phyloP scores from a whole-genome alignment of 1,140 invertebrate species.

The Drosophila novamexicana region DNA sequence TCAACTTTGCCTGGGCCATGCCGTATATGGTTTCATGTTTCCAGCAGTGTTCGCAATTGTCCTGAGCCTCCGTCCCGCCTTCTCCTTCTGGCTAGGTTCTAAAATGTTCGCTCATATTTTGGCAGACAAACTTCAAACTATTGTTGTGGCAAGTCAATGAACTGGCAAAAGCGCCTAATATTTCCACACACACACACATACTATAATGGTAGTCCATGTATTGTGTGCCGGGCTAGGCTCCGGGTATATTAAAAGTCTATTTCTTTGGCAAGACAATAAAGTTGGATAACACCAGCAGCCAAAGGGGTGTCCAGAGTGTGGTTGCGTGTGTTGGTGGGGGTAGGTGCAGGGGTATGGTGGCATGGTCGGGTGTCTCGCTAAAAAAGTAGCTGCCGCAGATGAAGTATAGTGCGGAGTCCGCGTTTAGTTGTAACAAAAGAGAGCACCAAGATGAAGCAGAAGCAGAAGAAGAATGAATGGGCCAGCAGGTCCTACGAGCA shows the following conservation, averaged over 20 bases:
- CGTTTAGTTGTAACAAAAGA: conserved; percentile 58
- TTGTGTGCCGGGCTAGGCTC: conserved; percentile 51
- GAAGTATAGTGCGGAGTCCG: conserved; percentile 36
- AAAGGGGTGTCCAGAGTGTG: not conserved
- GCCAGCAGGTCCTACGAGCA: conserved; percentile 5
- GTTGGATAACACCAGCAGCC: conserved; percentile 49
- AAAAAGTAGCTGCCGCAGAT: conserved; percentile 34
- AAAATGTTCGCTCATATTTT: conserved; percentile 60
- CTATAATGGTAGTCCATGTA: conserved; percentile 6
- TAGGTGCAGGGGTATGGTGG: conserved; percentile 9
- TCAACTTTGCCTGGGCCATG: conserved; percentile 2
- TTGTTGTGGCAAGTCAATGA: conserved; percentile 80
- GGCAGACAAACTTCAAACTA: conserved; percentile 81
- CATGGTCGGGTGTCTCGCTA: conserved; percentile 6
- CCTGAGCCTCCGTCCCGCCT: not conserved
- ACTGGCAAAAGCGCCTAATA: conserved; percentile 81
- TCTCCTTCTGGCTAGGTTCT: conserved; percentile 3
- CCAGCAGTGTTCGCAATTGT: not conserved
- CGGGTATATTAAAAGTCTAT: conserved; percentile 79
- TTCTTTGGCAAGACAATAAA: conserved; percentile 81
- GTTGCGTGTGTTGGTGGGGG: not conserved
- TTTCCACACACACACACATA: conserved; percentile 54
- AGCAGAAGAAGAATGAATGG: conserved; percentile 21
- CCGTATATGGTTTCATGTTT: conserved; percentile 2
- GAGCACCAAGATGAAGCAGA: conserved; percentile 31